A percentile compares a stretch with the other conserved stretches of the same genome.
Evolutionary conservation across 2,113 vertebrate genomes (phyloP).

Genomic region (Zosterops borbonicus): DNA sequence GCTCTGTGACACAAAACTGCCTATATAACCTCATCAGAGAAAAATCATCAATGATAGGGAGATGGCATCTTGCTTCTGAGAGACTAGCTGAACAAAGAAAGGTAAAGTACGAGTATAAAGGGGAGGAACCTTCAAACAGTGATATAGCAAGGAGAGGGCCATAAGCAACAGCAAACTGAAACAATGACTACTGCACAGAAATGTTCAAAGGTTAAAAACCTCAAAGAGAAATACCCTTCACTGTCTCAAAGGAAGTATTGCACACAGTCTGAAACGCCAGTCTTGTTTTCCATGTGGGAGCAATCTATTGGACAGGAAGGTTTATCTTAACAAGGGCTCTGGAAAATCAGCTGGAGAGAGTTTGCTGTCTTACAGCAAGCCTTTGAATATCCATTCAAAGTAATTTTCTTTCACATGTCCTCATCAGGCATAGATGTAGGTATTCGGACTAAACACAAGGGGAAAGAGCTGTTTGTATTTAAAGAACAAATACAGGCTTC

Average conservation of each 20-base stretch:
- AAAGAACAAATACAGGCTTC: not conserved
- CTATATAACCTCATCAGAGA: not conserved
- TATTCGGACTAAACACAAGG: not conserved
- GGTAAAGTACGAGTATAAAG: not conserved
- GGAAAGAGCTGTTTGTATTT: not conserved
- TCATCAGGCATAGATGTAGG: not conserved
- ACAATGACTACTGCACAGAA: not conserved
- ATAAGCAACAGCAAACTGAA: not conserved
- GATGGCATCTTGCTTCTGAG: not conserved
- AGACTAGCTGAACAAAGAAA: not conserved
- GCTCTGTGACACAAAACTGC: not conserved
- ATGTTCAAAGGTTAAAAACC: not conserved
- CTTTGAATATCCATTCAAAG: not conserved
- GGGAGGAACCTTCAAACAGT: not conserved
- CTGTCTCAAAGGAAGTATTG: not conserved
- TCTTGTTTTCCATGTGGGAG: not conserved
- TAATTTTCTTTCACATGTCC: not conserved
- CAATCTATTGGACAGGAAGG: not conserved
- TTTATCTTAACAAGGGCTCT: not conserved
- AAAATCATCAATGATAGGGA: not conserved
- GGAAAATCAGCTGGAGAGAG: not conserved
- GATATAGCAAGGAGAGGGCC: not conserved
- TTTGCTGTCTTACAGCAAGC: not conserved
- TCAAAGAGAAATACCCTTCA: not conserved
- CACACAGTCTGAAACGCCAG: not conserved